Evolutionary conservation across 2,797 vertebrate genomes (phyloP), one percentile per base, ranked within the genome.

Genomic region (Leptoclinus maculatus): DNA sequence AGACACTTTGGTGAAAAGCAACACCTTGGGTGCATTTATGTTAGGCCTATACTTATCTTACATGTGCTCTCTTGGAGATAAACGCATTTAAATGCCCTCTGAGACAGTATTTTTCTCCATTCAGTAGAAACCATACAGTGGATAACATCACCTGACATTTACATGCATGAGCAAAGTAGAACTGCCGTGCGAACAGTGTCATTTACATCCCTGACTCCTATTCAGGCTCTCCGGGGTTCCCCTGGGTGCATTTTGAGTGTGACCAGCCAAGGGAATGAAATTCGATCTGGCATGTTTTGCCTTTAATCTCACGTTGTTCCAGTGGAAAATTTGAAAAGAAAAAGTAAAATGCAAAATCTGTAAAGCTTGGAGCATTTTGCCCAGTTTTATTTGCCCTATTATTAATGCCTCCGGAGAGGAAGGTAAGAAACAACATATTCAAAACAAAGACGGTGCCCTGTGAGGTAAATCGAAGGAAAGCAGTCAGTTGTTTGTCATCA

Each of bases 91-190:
- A 49, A 66, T 67, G 58, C 60, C 73, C 74, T 54, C 53, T 36
- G 63, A 80, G 74, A 83, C 17, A 32, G 53, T 45, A 49, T 41
- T 25, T 34, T 57, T 27, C 27, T 67, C 64, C 71, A 21, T 80
- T 85, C 80, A 72, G 79, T 45, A 63, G 71, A 86, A 90, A 82
- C 64, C 69, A 78, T 70, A 77, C 75, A 74, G 69, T 72, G 65
- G 89, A 93, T 92, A 92, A 93, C 89, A 83, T 92, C 88, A 59
- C 86, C 88, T 93, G 92, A 92, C 94, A 93, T 94, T 93, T 94
- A 93, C 92, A 94, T 88, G 88, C 91, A 87, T 85, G 81, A 87
- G 89, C 80, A 79, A 57, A 67, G 62, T 74, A 60, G 79, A 83
- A 66, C 81, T 75, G 76, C 78, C 51, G 45, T 67, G 78, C 7